Evolutionary conservation across 2,888 invertebrate species (phyloP).

Genomic region (Cantharis flavilabris): DNA sequence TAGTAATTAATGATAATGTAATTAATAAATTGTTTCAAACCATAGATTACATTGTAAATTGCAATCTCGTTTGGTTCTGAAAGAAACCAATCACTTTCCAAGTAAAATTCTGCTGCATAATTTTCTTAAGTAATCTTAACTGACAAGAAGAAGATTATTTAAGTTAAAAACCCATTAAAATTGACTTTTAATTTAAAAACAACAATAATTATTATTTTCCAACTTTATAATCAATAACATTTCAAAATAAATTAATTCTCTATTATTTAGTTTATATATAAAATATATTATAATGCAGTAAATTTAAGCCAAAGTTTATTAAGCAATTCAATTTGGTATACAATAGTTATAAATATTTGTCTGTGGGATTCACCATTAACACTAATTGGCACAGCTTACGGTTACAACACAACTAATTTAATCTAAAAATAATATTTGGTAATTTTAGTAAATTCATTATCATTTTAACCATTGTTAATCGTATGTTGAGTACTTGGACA

Average conservation of each 20-base stretch:
- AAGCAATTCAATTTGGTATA: slow-evolving; percentile 11
- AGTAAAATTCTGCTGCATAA: no score
- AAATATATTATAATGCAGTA: not conserved
- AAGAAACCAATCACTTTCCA: no score
- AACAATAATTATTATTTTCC: not conserved
- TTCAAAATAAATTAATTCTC: not conserved
- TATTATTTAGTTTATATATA: not conserved
- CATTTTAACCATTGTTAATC: not conserved
- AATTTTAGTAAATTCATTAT: not conserved
- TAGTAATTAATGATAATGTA: no score
- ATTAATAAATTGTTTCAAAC: no score
- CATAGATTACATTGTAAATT: no score
- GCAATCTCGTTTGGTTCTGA: no score
- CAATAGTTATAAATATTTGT: slow-evolving; percentile 16
- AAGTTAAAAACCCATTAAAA: not conserved
- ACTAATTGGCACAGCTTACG: slow-evolving; percentile 24
- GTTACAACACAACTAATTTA: slow-evolving; percentile 15
- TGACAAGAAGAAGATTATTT: no score
- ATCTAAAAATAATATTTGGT: not conserved
- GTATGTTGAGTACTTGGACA: not conserved
- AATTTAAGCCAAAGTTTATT: not conserved
- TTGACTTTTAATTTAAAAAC: no score
- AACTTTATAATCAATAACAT: not conserved
- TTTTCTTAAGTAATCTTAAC: no score
- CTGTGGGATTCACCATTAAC: slow-evolving; percentile 17